Base-by-base conservation (phyloP, 2,113 vertebrate species). In the Sinocyclocheilus rhinocerous region DNA sequence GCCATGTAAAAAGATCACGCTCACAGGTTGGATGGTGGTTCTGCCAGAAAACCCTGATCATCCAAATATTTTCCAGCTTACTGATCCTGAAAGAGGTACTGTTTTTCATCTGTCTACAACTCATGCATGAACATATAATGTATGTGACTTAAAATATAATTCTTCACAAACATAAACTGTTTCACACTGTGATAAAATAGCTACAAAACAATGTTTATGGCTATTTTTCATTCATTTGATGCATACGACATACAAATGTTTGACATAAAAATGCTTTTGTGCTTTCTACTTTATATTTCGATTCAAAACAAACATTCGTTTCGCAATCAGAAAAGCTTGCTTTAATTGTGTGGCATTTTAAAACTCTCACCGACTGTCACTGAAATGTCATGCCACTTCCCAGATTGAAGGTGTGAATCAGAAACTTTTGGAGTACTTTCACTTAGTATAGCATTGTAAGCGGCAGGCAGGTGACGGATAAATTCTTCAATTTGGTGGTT, bases 41-140 rank as follows among this genome's bases (percentile, higher is more conserved):
- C 94, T 99, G 85, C 97, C 97, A 1, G 97, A 99, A 0, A 96
- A 98, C 87, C 97, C 97, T 0, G 95, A 97, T 86, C 96, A 97
- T 90, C 97, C 97, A 1, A 97, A 97, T 89, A 96, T 98, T 93
- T 99, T 99, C 93, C 97, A 98, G 91, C 95, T 99, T 63, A 99
- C 97, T 83, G 97, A 99, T 89, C 97, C 97, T 33, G 98, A 99
- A 89, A 97, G 96, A 98, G 98, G 98, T 97, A 90, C 82, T 10
- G 3, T 42, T 57, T 22, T 63, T 48, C 2, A 0, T 61, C 7
- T 18, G 4, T 59, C 18, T 57, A 22, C 55, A 22, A 45, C 8
- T 26, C 18, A 24, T 65, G 3, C 33, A 72, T 50, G 22, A 67
- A 70, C 10, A 78, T 33, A 55, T 6, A 3, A 20, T 10, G 9